Evolutionary conservation across 2,888 invertebrate genomes (phyloP).

Genomic region (Cryptocephalus primarius): DNA sequence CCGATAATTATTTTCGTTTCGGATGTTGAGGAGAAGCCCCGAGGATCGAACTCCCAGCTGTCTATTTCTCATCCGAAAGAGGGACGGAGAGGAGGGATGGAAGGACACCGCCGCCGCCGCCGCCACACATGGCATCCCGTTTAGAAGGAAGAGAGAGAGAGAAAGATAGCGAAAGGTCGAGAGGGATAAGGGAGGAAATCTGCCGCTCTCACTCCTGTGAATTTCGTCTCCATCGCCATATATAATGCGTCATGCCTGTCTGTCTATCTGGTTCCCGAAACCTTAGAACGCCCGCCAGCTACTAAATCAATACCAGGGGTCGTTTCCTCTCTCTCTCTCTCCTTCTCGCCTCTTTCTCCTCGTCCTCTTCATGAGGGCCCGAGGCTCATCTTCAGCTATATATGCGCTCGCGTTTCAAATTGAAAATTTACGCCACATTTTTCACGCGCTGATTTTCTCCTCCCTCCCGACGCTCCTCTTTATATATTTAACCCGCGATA

Average conservation of each 20-base stretch:
- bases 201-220: conserved; percentile 15
- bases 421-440: conserved; percentile 23
- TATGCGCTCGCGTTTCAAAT: conserved; percentile 10
- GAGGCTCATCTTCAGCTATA: conserved; percentile 10
- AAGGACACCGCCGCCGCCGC: not conserved
- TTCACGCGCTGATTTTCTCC: conserved; percentile 1
- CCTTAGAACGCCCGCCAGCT: conserved; percentile 38
- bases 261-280: conserved; percentile 38
- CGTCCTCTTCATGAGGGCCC: not conserved
- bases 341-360: conserved; percentile 20
- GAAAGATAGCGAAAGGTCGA: too few relatives aligned
- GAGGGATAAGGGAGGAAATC: conserved; percentile 16
- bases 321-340: conserved; percentile 20
- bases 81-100: conserved; percentile 4
- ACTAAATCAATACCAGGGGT: conserved; percentile 38
- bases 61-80: conserved; percentile 34
- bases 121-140: conserved; percentile 23
- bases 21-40: conserved; percentile 19
- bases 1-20: conserved; percentile 26
- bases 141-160: conserved; percentile 5
- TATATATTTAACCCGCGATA: too few relatives aligned
- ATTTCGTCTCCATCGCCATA: conserved; percentile 40
- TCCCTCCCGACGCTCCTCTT: too few relatives aligned
- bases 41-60: conserved; percentile 28
- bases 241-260: conserved; percentile 40